These are phyloP conservation scores for Hyles lineata DNA, from an alignment of 2,888 invertebrate genomes.

Conservation along the genomic window DNA sequence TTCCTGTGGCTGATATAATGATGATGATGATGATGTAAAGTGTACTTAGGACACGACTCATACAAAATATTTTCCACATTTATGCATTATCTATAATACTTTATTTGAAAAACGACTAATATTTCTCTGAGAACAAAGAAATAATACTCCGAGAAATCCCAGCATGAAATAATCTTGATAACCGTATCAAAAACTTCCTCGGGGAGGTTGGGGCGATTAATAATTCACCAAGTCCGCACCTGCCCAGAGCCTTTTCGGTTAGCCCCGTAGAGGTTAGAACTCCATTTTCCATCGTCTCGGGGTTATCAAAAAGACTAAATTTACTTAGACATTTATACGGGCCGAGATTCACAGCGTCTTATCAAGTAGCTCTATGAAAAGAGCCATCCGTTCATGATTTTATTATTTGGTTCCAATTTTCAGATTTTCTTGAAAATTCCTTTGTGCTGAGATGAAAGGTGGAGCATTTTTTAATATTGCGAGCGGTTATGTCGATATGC, in stretches of 20 bases:
- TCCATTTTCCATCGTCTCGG: conserved; percentile 42
- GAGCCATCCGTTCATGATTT: conserved; percentile 22
- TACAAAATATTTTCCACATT: neutral
- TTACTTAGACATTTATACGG: conserved; percentile 44
- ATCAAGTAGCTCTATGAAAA: conserved; percentile 36
- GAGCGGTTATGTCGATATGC: neutral
- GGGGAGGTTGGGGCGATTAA: conserved; percentile 10
- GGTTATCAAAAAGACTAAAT: conserved; percentile 45
- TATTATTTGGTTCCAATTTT: conserved; percentile 26
- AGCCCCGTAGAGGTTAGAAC: conserved; percentile 35
- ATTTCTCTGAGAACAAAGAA: neutral
- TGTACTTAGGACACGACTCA: no score
- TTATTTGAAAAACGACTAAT: neutral
- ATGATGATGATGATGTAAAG: no score
- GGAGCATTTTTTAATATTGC: neutral
- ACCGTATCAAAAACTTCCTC: conserved; percentile 6
- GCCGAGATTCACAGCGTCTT: conserved; percentile 35
- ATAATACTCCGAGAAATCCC: neutral
- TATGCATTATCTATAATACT: neutral
- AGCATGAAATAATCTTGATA: neutral
- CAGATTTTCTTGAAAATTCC: neutral
- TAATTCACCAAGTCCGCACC: conserved; percentile 28
- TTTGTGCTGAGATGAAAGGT: neutral
- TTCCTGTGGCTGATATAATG: no score
- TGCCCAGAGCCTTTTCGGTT: conserved; percentile 25